Evolutionary conservation across 2,113 vertebrate genomes (phyloP).

Genomic region (Lichenostomus cassidix): DNA sequence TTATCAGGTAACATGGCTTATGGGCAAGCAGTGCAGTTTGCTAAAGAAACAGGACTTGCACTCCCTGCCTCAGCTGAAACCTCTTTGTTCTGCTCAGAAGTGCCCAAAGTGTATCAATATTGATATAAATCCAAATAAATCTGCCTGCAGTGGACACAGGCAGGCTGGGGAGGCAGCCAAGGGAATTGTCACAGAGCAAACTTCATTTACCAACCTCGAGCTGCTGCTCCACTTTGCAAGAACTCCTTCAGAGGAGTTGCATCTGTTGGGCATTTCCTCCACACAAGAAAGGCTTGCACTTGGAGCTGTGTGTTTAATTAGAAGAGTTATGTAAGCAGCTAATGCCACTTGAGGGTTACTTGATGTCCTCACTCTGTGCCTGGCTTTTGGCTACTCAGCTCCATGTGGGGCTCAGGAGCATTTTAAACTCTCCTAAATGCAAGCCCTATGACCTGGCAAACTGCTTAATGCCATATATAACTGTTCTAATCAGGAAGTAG

Average conservation of each 20-base stretch:
- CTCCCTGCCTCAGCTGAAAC: background rate
- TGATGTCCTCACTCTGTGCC: background rate
- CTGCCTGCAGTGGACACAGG: background rate
- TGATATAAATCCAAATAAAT: background rate
- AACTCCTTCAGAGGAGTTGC: background rate
- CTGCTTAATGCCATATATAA: background rate
- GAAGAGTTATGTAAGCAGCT: background rate
- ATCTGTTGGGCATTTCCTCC: background rate
- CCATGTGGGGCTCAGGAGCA: background rate
- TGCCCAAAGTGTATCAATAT: background rate
- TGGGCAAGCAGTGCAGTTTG: background rate
- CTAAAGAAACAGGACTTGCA: background rate
- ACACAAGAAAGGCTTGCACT: background rate
- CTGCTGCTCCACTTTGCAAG: background rate
- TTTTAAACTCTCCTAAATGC: background rate
- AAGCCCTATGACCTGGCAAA: background rate
- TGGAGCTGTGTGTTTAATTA: conserved; percentile 30
- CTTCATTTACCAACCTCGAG: accelerated
- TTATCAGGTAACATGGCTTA: background rate
- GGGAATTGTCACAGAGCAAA: background rate
- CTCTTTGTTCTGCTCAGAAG: background rate
- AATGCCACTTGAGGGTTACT: background rate
- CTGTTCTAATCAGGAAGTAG: background rate
- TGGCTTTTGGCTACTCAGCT: background rate
- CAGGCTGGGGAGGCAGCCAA: accelerated